Evolutionary conservation across 1,140 invertebrate genomes (phyloP).

Genomic region (Samia ricini): DNA sequence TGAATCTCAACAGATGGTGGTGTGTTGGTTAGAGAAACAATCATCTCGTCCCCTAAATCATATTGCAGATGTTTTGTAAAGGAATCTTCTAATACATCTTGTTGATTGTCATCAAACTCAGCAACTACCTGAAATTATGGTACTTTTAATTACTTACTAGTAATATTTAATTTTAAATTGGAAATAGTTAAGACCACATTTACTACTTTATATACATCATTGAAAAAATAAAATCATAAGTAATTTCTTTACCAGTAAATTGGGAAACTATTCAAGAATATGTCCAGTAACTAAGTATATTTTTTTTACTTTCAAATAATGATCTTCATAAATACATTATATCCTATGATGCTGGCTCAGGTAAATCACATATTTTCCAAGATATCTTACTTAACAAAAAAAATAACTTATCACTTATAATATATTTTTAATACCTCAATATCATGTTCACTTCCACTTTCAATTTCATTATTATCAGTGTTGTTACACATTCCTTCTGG

Average conservation of each 20-base stretch:
- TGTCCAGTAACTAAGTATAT: too few relatives aligned
- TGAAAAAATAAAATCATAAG: too few relatives aligned
- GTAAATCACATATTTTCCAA: neutral
- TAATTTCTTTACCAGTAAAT: too few relatives aligned
- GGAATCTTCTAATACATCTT: constrained; percentile 75
- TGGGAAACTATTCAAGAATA: too few relatives aligned
- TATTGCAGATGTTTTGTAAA: constrained; percentile 82
- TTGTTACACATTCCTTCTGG: neutral
- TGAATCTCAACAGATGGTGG: constrained; percentile 55
- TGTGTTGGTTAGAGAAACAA: constrained; percentile 75
- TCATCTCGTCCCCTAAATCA: constrained; percentile 80
- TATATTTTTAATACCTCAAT: neutral
- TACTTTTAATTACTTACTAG: neutral
- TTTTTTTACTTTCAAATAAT: too few relatives aligned
- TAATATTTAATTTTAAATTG: neutral
- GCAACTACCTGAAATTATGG: neutral
- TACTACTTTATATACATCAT: too few relatives aligned
- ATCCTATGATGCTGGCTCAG: neutral
- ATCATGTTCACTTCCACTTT: constrained; percentile 16
- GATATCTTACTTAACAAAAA: neutral
- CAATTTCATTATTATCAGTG: neutral
- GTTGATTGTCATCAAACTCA: constrained; percentile 35
- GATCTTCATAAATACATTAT: too few relatives aligned
- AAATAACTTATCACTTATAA: neutral
- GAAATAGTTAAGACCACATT: neutral